Base-by-base conservation (phyloP, 2,113 vertebrate species). In the Burhinus bistriatus region DNA sequence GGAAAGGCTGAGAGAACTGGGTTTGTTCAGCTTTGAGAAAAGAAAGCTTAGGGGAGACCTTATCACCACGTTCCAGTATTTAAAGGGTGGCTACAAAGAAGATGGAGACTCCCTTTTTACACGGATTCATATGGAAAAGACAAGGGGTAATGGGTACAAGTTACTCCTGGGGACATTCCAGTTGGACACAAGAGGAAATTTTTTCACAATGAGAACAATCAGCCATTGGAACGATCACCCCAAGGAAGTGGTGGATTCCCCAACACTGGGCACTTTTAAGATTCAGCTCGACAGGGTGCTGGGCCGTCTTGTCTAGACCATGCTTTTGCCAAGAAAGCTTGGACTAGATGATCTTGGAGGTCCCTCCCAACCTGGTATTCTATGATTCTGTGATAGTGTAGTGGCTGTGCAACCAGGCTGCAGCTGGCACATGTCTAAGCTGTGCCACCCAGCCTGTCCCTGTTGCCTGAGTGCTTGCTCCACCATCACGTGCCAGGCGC, bases 391-490 rank as follows among this genome's bases (percentile, higher is more conserved):
- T 4, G 68, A 20, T 0, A 1, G 18, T 12, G n/a, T 21, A 15
- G 34, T 3, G 20, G 38, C 49, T 66, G 44, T 51, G 64, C 54
- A 42, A 64, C 23, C 3, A 2, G 44, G 44, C 65, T 72, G 45
- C 2, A 21, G 38, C 58, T 77, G 79, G 64, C 44, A 12, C 23
- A 9, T 32, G 66, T 13, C 3, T 0, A 15, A 61, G 62, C 52
- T 11, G 54, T 71, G 52, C 42, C 62, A 62, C 13, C 57, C 65
- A 49, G 25, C 51, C 45, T 0, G 0, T 57, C 70, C 5, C 0
- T 30, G 52, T 58, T 51, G 49, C 68, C 38, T 6, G 51, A 79
- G 25, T 3, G 0, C 29, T 57, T 32, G 30, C 26, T 51, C 80
- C 4, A 2, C 42, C 7, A 55, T 32, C 18, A 54, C 23, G 82